These are phyloP conservation scores for Phasia obesa DNA, from an alignment of 2,888 invertebrate genomes.

Conservation along the genomic window DNA sequence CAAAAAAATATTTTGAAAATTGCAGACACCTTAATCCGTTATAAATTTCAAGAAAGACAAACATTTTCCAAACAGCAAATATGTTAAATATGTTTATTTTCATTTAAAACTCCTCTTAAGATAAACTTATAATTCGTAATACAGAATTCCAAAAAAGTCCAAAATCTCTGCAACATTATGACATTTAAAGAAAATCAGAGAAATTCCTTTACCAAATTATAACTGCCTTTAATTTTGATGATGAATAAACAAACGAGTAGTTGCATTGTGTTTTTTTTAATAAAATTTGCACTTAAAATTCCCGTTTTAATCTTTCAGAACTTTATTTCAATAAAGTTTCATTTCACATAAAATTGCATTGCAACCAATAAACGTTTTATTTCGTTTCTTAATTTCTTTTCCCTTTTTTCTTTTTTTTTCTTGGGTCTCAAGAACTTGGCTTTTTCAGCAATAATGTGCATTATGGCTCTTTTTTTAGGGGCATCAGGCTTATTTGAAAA, in stretches of 20 bases:
- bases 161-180: conserved; percentile 52
- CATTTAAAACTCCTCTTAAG: too few relatives aligned
- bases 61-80: conserved; percentile 5
- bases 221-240: too few relatives aligned
- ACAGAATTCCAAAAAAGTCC: not conserved
- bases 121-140: not conserved
- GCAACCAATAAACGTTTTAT: conserved; percentile 38
- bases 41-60: not conserved
- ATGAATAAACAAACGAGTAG: not conserved
- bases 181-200: conserved; percentile 32
- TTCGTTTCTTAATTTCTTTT: conserved; percentile 5
- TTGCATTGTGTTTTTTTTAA: conserved; percentile 29
- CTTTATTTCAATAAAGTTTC: conserved; percentile 13
- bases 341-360: conserved; percentile 24
- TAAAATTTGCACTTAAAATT: conserved; percentile 48
- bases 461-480: conserved; percentile 52
- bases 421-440: conserved; percentile 44
- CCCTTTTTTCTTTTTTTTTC: not conserved
- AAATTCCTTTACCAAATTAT: conserved; percentile 21
- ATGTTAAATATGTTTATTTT: too few relatives aligned
- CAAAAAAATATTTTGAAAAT: conserved; percentile 8
- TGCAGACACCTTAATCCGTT: conserved; percentile 23
- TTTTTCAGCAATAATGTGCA: conserved; percentile 59
- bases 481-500: conserved; percentile 41
- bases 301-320: conserved; percentile 24